Conservation (phyloP, 2,113 vertebrate species). For the Albula glossodonta region DNA sequence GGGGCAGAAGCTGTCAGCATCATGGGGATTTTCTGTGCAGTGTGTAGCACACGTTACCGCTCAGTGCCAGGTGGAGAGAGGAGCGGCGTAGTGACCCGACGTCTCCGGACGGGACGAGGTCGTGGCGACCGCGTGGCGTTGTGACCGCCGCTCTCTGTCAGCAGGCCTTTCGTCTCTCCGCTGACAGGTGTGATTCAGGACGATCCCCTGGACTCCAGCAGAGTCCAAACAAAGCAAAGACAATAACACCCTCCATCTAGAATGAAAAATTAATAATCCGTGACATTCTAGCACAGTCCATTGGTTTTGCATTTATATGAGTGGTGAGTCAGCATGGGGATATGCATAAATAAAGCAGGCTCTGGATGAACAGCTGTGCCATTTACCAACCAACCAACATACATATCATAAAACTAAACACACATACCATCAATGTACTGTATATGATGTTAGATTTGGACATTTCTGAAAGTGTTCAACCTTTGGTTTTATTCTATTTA, state of each 20-base stretch:
- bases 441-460: too few relatives aligned
- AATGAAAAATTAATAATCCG: neutral
- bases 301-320: constrained; percentile 1
- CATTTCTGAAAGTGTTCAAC: too few relatives aligned
- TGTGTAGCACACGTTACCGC: too few relatives aligned
- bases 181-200: neutral
- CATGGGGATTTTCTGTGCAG: too few relatives aligned
- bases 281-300: constrained; percentile 1
- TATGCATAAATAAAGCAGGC: neutral
- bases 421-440: neutral
- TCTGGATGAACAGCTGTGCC: neutral
- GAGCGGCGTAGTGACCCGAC: neutral
- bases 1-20: too few relatives aligned
- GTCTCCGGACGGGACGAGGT: neutral
- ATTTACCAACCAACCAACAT: neutral
- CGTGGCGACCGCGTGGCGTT: neutral
- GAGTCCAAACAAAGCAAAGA: neutral
- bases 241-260: neutral
- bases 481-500: too few relatives aligned
- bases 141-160: neutral
- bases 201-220: neutral
- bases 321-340: neutral
- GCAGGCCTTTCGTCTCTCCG: neutral
- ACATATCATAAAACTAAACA: neutral
- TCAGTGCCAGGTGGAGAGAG: too few relatives aligned